Evolutionary conservation across 2,888 invertebrate genomes (phyloP).

Genomic region (Lasioglossum zephyrum): DNA sequence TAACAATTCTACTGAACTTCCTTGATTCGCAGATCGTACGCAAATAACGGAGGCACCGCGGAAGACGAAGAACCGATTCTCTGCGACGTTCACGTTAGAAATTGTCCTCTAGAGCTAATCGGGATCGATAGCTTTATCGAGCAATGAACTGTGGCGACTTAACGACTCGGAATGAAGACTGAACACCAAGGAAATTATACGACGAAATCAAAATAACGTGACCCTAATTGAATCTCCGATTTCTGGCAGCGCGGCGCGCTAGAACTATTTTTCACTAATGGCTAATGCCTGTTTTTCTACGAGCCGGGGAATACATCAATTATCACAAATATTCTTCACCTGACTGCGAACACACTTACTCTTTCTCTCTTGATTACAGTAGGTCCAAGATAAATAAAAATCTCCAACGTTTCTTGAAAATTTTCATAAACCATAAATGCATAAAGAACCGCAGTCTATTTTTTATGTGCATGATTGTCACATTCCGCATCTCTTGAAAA

Average conservation of each 20-base stretch:
- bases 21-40: slow-evolving; percentile 75
- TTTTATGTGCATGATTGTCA: no score
- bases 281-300: background rate
- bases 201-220: slow-evolving; percentile 15
- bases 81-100: slow-evolving; percentile 76
- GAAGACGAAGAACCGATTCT: slow-evolving; percentile 58
- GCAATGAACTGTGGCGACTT: slow-evolving; percentile 9
- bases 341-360: background rate
- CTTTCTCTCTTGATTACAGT: no score
- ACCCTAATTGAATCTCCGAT: slow-evolving; percentile 12
- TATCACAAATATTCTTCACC: background rate
- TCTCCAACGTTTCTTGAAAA: no score
- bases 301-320: background rate
- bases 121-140: slow-evolving; percentile 74
- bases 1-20: background rate
- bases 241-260: no score
- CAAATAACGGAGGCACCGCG: slow-evolving; percentile 71
- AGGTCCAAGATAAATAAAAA: no score
- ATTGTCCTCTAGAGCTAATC: slow-evolving; percentile 80
- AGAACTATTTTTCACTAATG: background rate
- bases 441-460: no score
- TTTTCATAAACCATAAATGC: no score
- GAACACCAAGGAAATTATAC: background rate
- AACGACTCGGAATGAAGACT: background rate
- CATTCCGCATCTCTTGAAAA: no score